phyloP scores from a whole-genome alignment of 2,113 vertebrate species.

The Heterocephalus glaber region DNA sequence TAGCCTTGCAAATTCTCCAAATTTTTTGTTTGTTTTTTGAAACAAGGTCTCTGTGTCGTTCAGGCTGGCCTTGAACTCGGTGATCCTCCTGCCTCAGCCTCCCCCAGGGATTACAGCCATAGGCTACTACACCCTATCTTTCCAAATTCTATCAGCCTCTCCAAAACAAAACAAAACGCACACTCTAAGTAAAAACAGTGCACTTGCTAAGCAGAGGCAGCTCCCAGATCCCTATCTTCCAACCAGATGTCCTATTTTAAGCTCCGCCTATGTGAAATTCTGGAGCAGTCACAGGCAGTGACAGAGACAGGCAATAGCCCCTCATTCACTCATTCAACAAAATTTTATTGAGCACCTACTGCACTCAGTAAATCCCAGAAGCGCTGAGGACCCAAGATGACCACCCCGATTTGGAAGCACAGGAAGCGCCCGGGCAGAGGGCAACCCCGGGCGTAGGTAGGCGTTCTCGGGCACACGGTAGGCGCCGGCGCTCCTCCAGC shows the following conservation, averaged over 20 bases:
- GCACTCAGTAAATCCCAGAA: not conserved
- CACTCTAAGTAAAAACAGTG: not conserved
- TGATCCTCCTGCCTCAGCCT: not conserved
- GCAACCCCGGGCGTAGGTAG: not conserved
- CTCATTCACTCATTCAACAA: constrained; percentile 1
- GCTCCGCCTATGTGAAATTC: constrained; percentile 64
- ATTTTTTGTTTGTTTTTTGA: not conserved
- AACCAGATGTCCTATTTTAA: constrained; percentile 50
- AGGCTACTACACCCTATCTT: not conserved
- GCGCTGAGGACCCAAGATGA: not conserved
- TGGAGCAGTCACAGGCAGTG: not conserved
- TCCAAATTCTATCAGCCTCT: not conserved
- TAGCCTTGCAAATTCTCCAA: not conserved
- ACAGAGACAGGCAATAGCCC: not conserved
- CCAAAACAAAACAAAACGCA: not conserved
- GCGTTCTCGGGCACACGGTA: not conserved
- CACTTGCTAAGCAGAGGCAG: constrained; percentile 60
- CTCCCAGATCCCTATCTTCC: constrained; percentile 45
- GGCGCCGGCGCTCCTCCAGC: not conserved
- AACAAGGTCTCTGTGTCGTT: not conserved
- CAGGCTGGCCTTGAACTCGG: not conserved
- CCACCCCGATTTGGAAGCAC: not conserved
- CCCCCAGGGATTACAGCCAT: not conserved
- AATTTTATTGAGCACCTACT: constrained; percentile 66
- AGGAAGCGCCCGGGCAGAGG: not conserved